These are phyloP conservation scores for Anoura caudifer DNA, from an alignment of 2,113 vertebrate species.

Conservation along the genomic window DNA sequence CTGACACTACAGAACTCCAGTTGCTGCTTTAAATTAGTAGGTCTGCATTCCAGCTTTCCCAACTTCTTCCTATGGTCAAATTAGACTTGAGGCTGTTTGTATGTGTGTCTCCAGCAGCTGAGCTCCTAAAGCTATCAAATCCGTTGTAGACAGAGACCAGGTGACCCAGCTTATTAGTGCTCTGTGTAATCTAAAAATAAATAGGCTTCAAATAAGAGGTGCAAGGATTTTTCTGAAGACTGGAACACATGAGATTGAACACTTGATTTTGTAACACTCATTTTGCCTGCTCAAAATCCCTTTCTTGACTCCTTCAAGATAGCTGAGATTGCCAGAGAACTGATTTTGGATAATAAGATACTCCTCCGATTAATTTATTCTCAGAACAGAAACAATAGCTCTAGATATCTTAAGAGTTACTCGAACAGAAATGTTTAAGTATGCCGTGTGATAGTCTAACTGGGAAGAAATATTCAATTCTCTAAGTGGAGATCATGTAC, in stretches of 20 bases:
- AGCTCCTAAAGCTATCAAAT: not conserved
- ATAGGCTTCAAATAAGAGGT: not conserved
- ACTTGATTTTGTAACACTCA: conserved; percentile 13
- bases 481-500: not conserved
- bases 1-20: not conserved
- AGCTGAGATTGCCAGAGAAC: not conserved
- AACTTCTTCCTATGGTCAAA: not conserved
- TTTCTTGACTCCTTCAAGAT: conserved; percentile 4
- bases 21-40: not conserved
- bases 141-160: not conserved
- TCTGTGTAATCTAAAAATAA: not conserved
- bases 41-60: not conserved
- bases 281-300: not conserved
- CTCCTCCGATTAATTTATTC: conserved; percentile 24
- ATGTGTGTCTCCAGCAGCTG: not conserved
- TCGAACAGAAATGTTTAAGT: not conserved
- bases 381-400: not conserved
- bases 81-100: not conserved
- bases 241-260: not conserved
- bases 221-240: conserved; percentile 32
- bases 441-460: not conserved
- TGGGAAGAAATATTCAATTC: not conserved
- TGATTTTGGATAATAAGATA: not conserved
- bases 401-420: not conserved
- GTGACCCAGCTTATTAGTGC: conserved; percentile 14